Evolutionary conservation across 2,888 invertebrate genomes (phyloP).

Genomic region (Dexiosoma caninum): DNA sequence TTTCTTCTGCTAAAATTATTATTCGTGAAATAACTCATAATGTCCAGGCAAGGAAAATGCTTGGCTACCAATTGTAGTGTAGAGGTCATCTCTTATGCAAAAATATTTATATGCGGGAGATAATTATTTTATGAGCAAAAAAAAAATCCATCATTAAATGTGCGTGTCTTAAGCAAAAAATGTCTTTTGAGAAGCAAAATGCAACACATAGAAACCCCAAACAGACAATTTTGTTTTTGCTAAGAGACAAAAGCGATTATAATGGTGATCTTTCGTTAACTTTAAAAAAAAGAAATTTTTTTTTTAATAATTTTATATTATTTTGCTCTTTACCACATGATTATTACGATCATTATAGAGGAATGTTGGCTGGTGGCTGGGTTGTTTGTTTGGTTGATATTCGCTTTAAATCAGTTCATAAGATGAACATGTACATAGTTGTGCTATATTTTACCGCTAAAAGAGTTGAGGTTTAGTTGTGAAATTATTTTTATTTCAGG

Average conservation of each 20-base stretch:
- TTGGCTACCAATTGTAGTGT: not conserved
- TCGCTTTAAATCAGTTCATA: constrained; percentile 32
- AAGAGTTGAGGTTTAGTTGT: constrained; percentile 2
- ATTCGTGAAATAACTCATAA: too few species aligned
- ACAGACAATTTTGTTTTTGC: constrained; percentile 18
- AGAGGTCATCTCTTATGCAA: not conserved
- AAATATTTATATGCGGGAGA: constrained; percentile 29
- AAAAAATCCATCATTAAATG: constrained; percentile 11
- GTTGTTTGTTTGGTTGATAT: not conserved
- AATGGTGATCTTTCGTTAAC: constrained; percentile 21
- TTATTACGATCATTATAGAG: constrained; percentile 52
- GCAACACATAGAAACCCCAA: not conserved
- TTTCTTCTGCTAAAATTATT: too few species aligned
- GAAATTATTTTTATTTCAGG: constrained; percentile 25
- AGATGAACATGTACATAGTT: not conserved
- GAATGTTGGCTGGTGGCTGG: constrained; percentile 33
- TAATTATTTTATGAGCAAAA: constrained; percentile 5
- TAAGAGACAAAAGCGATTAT: constrained; percentile 17
- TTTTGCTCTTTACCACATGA: constrained; percentile 46
- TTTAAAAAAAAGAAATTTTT: too few species aligned
- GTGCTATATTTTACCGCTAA: constrained; percentile 2
- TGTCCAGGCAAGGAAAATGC: too few species aligned
- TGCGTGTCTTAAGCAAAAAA: constrained; percentile 23
- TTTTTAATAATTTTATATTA: constrained; percentile 6
- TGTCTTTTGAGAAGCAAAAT: constrained; percentile 3